Evolutionary conservation across 2,888 invertebrate species (phyloP).

Genomic region (Ichneumoninae sp.): DNA sequence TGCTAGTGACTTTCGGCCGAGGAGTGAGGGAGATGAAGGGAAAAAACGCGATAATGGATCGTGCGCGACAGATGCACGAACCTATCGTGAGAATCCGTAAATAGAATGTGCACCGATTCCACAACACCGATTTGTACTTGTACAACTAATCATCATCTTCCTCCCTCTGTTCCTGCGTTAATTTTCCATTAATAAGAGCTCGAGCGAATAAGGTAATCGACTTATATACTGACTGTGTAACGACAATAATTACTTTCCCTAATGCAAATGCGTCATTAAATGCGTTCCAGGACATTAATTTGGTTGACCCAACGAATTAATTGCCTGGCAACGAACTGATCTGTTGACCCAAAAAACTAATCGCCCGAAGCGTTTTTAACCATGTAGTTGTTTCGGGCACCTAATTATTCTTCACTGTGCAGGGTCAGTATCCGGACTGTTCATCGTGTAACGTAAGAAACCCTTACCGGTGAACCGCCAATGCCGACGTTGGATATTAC

Average conservation of each 20-base stretch:
- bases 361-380: too few species aligned
- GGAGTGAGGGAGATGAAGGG: conserved; percentile 11
- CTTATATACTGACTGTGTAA: not conserved
- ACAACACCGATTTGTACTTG: conserved; percentile 2
- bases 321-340: too few species aligned
- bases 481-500: conserved; percentile 56
- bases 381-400: too few species aligned
- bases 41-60: conserved; percentile 46
- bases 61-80: conserved; percentile 21
- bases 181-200: not conserved
- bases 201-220: not conserved
- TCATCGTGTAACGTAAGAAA: too few species aligned
- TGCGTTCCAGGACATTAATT: too few species aligned
- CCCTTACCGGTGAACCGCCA: not conserved
- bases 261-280: too few species aligned
- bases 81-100: conserved; percentile 52
- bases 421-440: too few species aligned
- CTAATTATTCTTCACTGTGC: too few species aligned
- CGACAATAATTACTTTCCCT: too few species aligned
- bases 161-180: not conserved
- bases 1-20: not conserved
- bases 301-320: too few species aligned
- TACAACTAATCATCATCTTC: not conserved
- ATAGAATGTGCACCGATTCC: conserved; percentile 47
- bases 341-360: too few species aligned